These are phyloP conservation scores for Harmothoe impar DNA, from an alignment of 2,888 invertebrate genomes.

Conservation along the genomic window DNA sequence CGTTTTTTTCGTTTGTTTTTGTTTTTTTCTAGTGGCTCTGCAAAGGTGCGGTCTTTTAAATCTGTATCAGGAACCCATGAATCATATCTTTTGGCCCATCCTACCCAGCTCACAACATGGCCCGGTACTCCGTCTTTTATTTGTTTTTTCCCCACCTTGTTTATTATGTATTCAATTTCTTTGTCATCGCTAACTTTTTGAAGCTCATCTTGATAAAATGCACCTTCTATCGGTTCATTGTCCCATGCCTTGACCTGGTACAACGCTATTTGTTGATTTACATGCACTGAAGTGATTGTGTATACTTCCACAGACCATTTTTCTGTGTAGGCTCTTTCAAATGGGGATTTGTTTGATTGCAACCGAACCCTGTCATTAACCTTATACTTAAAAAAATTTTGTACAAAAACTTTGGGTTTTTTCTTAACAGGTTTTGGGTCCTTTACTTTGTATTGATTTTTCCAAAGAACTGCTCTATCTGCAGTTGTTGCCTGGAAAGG, in stretches of 20 bases:
- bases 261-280: background rate
- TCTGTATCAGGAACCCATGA: background rate
- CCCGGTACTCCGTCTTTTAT: background rate
- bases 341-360: background rate
- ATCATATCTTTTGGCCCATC: background rate
- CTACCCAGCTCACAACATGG: background rate
- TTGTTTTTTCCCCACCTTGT: background rate
- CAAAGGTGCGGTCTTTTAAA: too few species aligned
- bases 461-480: background rate
- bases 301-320: background rate
- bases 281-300: background rate
- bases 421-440: background rate
- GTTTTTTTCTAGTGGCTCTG: too few species aligned
- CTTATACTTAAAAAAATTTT: background rate
- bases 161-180: background rate
- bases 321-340: constrained; percentile 22
- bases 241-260: background rate
- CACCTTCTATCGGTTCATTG: background rate
- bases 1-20: too few species aligned
- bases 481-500: background rate
- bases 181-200: background rate
- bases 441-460: background rate
- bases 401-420: too few species aligned
- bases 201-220: constrained; percentile 10
- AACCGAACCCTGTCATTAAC: background rate